Conservation (phyloP, 2,113 vertebrate genomes). For the Anseranas semipalmata region DNA sequence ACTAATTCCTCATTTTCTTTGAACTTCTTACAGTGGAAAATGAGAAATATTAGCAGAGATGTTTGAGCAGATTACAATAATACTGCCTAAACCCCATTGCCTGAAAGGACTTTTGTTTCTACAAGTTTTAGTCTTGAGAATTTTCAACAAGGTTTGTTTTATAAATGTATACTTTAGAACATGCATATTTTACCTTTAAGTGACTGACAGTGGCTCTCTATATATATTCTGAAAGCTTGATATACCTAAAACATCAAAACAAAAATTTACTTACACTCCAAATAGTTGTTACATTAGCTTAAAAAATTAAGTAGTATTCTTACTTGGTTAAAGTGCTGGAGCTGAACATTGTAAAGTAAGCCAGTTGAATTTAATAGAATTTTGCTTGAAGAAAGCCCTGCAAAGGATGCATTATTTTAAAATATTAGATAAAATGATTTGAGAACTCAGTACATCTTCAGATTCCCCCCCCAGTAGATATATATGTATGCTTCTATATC, state of each 20-base stretch:
- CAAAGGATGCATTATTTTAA: constrained; percentile 47
- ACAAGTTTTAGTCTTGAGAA: not conserved
- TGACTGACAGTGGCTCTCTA: constrained; percentile 85
- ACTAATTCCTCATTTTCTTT: not conserved
- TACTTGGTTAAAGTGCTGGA: constrained; percentile 92
- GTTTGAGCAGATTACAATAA: not conserved
- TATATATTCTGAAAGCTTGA: constrained; percentile 90
- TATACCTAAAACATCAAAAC: constrained; percentile 82
- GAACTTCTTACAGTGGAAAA: not conserved
- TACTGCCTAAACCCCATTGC: not conserved
- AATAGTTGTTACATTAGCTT: not conserved
- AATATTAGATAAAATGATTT: not conserved
- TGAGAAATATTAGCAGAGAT: not conserved
- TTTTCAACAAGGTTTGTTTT: not conserved
- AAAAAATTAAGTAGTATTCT: constrained; percentile 4
- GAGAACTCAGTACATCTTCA: not conserved
- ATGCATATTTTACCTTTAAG: constrained; percentile 80
- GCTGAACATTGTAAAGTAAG: constrained; percentile 85
- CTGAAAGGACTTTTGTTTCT: not conserved
- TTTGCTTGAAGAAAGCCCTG: constrained; percentile 87
- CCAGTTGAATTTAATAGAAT: constrained; percentile 85
- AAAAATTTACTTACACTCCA: not conserved
- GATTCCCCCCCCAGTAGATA: not conserved
- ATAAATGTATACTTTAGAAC: not conserved
- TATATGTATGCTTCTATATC: not conserved